Base-by-base conservation (phyloP, 2,113 vertebrate species). In the Hyperoodon ampullatus region DNA sequence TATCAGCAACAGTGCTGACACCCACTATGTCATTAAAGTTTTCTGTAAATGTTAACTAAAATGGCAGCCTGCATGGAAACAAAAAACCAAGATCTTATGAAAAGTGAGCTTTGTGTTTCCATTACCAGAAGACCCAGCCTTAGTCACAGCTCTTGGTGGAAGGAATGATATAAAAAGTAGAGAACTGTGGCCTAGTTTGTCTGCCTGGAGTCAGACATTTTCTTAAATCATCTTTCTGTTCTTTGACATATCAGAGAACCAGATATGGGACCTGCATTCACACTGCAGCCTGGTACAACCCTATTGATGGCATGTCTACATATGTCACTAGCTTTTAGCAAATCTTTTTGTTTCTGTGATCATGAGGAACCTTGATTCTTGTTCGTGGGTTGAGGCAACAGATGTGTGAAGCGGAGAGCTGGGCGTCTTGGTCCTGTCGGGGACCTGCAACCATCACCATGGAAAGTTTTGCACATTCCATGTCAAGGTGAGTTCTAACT, bases 41-140 rank as follows among this genome's bases (percentile, higher is more conserved):
- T 83, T 87, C 72, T 90, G 39, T 55, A 80, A 94, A 85, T 88
- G 26, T 44, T 87, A 84, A 58, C 61, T 68, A 71, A 65, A 89
- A 44, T 39, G 42, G 28, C n/a, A 92, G 58, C 53, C 55, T 26
- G 33, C 42, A 44, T 92, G 33, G 61, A 82, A 71, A 50, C 30
- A 71, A 77, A 63, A 88, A 88, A 65, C 15, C 6, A 39, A 80
- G 39, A 50, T 21, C 19, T 92, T 82, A 16, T 86, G 26, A 87
- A 93, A 81, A 83, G 39, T 21, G n/a, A 82, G 42, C 30, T 94
- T 78, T 74, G 83, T n/a, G 19, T 63, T 90, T 68, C n/a, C 74
- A 23, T 33, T 90, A 53, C 70, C 16, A 30, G 28, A 70, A 70
- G 87, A 55, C 61, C 10, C n/a, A 33, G n/a, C 26, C 74, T 70